phyloP scores from a whole-genome alignment of 2,113 vertebrate genomes.

The Thalassoma bifasciatum region DNA sequence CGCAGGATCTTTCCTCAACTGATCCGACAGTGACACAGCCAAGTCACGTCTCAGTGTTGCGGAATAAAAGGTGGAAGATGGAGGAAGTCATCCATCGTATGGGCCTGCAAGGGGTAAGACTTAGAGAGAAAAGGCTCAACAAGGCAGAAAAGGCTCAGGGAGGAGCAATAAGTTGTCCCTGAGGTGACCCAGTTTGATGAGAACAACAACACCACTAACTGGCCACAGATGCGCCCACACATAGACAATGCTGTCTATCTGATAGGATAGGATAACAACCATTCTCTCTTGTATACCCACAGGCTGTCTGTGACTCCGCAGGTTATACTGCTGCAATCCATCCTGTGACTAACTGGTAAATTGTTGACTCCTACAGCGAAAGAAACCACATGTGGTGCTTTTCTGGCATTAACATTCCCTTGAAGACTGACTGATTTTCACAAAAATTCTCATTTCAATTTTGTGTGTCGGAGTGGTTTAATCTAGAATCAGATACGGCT shows the following conservation, averaged over 20 bases:
- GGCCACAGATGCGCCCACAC: constrained; percentile 44
- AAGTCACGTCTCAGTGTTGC: constrained; percentile 50
- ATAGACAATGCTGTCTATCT: constrained; percentile 29
- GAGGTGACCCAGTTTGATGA: constrained; percentile 48
- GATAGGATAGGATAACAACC: constrained; percentile 43
- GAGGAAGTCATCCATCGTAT: constrained; percentile 34
- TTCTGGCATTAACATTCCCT: constrained; percentile 17
- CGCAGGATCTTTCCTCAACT: constrained; percentile 30
- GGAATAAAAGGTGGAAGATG: constrained; percentile 50
- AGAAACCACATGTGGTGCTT: constrained; percentile 32
- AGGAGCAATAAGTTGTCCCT: constrained; percentile 35
- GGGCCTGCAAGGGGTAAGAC: constrained; percentile 25
- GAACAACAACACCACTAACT: constrained; percentile 44
- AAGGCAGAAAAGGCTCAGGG: constrained; percentile 24
- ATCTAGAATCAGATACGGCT: constrained; percentile 64
- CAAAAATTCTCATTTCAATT: constrained; percentile 60
- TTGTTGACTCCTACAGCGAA: constrained; percentile 38
- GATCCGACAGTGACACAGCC: constrained; percentile 49
- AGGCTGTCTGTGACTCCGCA: constrained; percentile 27
- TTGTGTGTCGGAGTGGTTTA: constrained; percentile 57
- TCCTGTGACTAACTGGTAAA: constrained; percentile 49
- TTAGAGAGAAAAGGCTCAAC: constrained; percentile 19
- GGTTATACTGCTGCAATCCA: constrained; percentile 43
- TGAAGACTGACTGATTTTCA: constrained; percentile 31
- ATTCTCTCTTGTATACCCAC: constrained; percentile 27